Percentiles rank a stretch among this genome's conserved stretches.
Evolutionary conservation across 2,113 vertebrate species (phyloP).

Genomic region (Petroica traversi): DNA sequence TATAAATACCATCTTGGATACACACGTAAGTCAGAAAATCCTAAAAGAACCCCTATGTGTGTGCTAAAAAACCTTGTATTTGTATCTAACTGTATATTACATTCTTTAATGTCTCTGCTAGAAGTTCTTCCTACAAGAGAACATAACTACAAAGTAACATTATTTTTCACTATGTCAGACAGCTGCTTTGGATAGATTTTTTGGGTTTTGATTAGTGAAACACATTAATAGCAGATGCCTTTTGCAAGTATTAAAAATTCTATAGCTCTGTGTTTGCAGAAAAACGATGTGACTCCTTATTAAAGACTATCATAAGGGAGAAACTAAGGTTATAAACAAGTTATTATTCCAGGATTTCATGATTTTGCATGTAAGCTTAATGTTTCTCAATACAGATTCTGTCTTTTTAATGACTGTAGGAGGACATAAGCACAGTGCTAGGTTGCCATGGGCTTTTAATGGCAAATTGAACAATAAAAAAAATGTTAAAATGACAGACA

Average conservation of each 20-base stretch:
- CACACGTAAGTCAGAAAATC: not conserved
- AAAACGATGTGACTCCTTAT: not conserved
- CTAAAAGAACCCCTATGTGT: not conserved
- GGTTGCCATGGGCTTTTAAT: constrained; percentile 26
- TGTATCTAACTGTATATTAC: not conserved
- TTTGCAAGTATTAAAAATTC: not conserved
- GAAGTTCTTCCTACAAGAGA: not conserved
- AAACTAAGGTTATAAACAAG: constrained; percentile 48
- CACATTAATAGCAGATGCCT: not conserved
- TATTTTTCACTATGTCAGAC: not conserved
- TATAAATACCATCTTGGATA: not conserved
- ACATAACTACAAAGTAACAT: not conserved
- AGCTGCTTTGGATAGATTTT: not conserved
- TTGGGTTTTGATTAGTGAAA: not conserved
- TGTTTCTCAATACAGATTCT: constrained; percentile 39
- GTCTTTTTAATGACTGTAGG: constrained; percentile 31
- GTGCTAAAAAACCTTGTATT: not conserved
- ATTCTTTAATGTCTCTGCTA: not conserved
- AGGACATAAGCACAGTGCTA: constrained; percentile 6
- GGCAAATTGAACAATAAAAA: constrained; percentile 45
- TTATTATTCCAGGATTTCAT: constrained; percentile 45
- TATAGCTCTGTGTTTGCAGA: not conserved
- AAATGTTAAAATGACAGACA: constrained; percentile 4
- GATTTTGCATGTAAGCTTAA: constrained; percentile 24
- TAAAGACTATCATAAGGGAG: constrained; percentile 25